phyloP scores from a whole-genome alignment of 2,888 invertebrate species.

The Athalia circularis region DNA sequence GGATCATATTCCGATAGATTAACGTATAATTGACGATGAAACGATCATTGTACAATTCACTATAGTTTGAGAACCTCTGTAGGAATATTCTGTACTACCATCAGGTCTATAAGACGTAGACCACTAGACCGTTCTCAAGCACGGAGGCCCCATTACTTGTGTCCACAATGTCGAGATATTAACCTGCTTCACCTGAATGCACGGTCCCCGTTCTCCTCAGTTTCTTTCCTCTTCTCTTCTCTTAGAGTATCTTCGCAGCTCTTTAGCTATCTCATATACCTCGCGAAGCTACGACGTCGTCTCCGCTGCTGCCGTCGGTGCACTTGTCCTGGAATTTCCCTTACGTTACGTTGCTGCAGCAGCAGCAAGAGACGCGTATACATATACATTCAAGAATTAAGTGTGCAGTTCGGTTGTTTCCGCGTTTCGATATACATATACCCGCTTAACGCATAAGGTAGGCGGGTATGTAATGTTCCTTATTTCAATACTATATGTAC shows the following conservation, averaged over 20 bases:
- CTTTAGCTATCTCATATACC: constrained; percentile 6
- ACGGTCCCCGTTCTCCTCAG: constrained; percentile 40
- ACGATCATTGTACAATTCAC: too few relatives aligned
- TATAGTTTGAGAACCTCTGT: constrained; percentile 37
- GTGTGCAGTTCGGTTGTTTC: constrained; percentile 49
- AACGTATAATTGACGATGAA: too few relatives aligned
- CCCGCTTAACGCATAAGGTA: background rate
- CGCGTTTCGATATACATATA: constrained; percentile 51
- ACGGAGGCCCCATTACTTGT: constrained; percentile 68
- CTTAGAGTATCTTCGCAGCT: constrained; percentile 48
- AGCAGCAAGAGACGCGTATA: too few relatives aligned
- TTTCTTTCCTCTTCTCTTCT: constrained; percentile 43
- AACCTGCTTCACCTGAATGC: constrained; percentile 68
- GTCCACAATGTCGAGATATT: constrained; percentile 70
- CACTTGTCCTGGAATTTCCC: constrained; percentile 68
- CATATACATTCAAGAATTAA: too few relatives aligned
- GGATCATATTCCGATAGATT: too few relatives aligned
- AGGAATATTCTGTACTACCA: constrained; percentile 46
- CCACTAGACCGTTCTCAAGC: constrained; percentile 59
- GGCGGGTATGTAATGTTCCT: background rate
- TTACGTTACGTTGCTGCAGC: constrained; percentile 56
- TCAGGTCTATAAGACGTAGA: constrained; percentile 51
- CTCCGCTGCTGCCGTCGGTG: constrained; percentile 52
- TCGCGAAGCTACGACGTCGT: constrained; percentile 39
- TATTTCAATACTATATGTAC: too few relatives aligned